Conservation (phyloP, 2,888 invertebrate genomes). For the Hyppa rectilinea region DNA sequence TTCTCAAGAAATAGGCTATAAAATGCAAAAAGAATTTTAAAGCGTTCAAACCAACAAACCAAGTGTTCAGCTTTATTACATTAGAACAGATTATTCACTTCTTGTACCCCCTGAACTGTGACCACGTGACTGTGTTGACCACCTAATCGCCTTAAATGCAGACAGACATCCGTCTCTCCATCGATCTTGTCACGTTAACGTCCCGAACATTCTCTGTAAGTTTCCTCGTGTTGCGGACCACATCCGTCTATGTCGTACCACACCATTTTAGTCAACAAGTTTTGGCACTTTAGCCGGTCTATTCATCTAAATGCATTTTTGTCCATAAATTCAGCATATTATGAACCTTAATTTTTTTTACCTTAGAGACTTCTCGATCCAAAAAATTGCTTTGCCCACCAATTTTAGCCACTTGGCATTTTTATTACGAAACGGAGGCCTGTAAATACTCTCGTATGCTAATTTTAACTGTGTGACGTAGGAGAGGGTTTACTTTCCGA, state of each 20-base stretch:
- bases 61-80: no score
- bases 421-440: slow-evolving; percentile 15
- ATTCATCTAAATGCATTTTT: not conserved
- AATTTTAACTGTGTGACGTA: slow-evolving; percentile 20
- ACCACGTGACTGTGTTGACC: slow-evolving; percentile 7
- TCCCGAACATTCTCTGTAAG: slow-evolving; percentile 21
- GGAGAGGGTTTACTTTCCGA: slow-evolving; percentile 2
- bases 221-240: slow-evolving; percentile 1
- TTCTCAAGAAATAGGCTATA: no score
- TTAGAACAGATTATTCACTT: slow-evolving; percentile 29
- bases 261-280: not conserved
- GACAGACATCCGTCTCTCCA: slow-evolving; percentile 24
- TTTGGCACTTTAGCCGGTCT: no score
- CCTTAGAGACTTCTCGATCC: not conserved
- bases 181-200: slow-evolving; percentile 28
- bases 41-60: no score
- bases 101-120: slow-evolving; percentile 21
- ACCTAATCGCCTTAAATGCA: slow-evolving; percentile 16
- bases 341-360: not conserved
- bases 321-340: not conserved
- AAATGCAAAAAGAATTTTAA: no score
- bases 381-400: not conserved
- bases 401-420: slow-evolving; percentile 14
- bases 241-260: not conserved
- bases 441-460: slow-evolving; percentile 10